Conservation (phyloP, 2,888 invertebrate genomes). For the Cotesia congregata region DNA sequence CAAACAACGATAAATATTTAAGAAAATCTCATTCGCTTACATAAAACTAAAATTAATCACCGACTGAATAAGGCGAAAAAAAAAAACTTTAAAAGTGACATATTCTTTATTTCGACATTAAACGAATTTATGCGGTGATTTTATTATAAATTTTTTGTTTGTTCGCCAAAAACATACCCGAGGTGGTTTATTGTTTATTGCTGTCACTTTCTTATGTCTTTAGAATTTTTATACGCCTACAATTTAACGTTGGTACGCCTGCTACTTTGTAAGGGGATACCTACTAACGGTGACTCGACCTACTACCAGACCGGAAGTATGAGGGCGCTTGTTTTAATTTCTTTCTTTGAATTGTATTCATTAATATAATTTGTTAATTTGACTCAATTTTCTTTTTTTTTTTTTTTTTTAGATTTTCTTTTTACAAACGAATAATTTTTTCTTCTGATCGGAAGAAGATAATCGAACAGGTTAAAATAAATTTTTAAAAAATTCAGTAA, state of each 20-base stretch:
- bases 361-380: neutral
- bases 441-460: neutral
- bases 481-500: neutral
- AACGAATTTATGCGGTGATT: slow-evolving; percentile 7
- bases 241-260: slow-evolving; percentile 23
- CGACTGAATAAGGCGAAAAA: neutral
- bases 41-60: neutral
- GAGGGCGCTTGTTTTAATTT: slow-evolving; percentile 20
- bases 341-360: neutral
- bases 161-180: neutral
- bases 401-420: neutral
- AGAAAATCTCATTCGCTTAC: neutral
- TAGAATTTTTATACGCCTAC: slow-evolving; percentile 22
- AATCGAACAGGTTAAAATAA: neutral
- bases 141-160: neutral
- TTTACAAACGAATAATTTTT: neutral
- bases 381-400: neutral
- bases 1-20: neutral
- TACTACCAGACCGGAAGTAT: slow-evolving; percentile 44
- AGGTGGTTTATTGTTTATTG: slow-evolving; percentile 18
- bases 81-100: neutral
- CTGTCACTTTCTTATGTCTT: slow-evolving; percentile 19
- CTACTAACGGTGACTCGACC: slow-evolving; percentile 63
- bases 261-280: slow-evolving; percentile 46
- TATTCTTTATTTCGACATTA: slow-evolving; percentile 6